Percentiles rank a stretch among this genome's conserved stretches.
Conservation (phyloP, 2,113 vertebrate species). For the Synodontis membranacea region DNA sequence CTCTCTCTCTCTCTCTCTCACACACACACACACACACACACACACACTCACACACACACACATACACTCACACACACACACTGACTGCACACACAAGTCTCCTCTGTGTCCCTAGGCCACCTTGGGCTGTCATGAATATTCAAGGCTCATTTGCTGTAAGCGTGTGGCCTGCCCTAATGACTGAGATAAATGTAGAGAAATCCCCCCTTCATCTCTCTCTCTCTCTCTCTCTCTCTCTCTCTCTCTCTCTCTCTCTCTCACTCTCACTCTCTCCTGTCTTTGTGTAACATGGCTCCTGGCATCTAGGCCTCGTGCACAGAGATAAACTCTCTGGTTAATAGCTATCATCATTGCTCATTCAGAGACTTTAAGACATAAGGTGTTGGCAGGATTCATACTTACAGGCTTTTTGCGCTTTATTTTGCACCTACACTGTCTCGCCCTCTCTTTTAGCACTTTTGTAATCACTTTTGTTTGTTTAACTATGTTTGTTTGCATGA, state of each 20-base stretch:
- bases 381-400: conserved; percentile 51
- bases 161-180: conserved; percentile 63
- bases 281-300: conserved; percentile 54
- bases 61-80: conserved; percentile 6
- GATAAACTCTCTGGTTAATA: conserved; percentile 61
- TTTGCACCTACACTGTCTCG: conserved; percentile 11
- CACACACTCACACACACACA: background rate
- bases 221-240: conserved; percentile 5
- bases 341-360: conserved; percentile 58
- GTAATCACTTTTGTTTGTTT: conserved; percentile 6
- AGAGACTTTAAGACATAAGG: conserved; percentile 53
- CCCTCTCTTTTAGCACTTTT: background rate
- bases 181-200: conserved; percentile 76
- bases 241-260: conserved; percentile 16
- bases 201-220: conserved; percentile 37
- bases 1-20: background rate
- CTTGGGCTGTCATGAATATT: conserved; percentile 57
- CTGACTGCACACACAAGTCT: conserved; percentile 40
- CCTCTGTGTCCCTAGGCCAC: conserved; percentile 51
- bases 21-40: background rate
- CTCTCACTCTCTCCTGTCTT: conserved; percentile 17
- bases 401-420: conserved; percentile 46
- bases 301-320: conserved; percentile 51
- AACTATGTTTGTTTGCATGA: conserved; percentile 29
- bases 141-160: conserved; percentile 57